Evolutionary conservation across 2,113 vertebrate genomes (phyloP).

Genomic region (Lethenteron reissneri): DNA sequence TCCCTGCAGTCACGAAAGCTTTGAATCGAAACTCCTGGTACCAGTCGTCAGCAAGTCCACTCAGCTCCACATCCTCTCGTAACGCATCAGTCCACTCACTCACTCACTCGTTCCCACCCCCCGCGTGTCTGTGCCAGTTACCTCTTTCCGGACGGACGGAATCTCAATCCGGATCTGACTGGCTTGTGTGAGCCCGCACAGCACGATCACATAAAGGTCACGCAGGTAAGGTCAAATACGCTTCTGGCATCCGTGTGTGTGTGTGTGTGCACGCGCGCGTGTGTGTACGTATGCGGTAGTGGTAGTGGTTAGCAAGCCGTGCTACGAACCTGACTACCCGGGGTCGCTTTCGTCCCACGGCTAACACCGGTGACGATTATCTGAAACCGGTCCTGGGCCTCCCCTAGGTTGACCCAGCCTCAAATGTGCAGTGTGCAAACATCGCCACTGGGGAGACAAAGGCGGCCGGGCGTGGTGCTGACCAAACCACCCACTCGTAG

Average conservation of each 20-base stretch:
- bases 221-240: slow-evolving; percentile 37
- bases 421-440: too few species aligned
- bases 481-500: too few species aligned
- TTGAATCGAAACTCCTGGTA: too few species aligned
- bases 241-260: background rate
- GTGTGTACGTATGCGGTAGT: background rate
- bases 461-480: too few species aligned
- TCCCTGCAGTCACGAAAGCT: too few species aligned
- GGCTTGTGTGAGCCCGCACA: slow-evolving; percentile 73
- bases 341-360: too few species aligned
- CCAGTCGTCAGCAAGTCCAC: background rate
- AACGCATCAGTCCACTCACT: background rate
- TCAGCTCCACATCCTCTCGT: background rate
- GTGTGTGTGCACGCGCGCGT: background rate
- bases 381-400: too few species aligned
- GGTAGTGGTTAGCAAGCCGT: too few species aligned
- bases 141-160: slow-evolving; percentile 79
- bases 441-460: too few species aligned
- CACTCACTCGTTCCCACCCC: background rate
- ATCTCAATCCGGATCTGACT: slow-evolving; percentile 82
- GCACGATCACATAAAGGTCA: slow-evolving; percentile 94
- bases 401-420: too few species aligned
- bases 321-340: too few species aligned
- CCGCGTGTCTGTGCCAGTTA: slow-evolving; percentile 31
- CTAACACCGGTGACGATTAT: too few species aligned